Conservation (phyloP, 1,140 invertebrate species). For the Drosophila orena region DNA sequence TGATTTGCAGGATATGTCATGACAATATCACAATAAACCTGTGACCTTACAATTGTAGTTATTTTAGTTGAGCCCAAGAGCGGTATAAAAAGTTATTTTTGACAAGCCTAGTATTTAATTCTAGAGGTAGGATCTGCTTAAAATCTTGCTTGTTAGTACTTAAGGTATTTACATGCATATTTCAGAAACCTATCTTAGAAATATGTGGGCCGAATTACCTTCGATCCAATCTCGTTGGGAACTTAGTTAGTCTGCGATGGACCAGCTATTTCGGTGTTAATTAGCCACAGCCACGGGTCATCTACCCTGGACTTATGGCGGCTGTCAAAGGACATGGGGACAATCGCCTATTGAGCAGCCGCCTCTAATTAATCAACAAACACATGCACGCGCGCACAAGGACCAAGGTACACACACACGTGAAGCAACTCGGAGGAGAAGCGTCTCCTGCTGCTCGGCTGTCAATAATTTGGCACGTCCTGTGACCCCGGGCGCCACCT, state of each 20-base stretch:
- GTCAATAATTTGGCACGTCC: constrained; percentile 81
- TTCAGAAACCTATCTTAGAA: neutral
- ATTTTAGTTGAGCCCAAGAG: no score
- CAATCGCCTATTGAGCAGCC: constrained; percentile 26
- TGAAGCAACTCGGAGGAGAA: constrained; percentile 8
- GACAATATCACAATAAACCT: no score
- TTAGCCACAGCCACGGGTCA: constrained; percentile 38
- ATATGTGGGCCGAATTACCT: neutral
- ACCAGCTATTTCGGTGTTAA: constrained; percentile 52
- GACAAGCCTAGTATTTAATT: no score
- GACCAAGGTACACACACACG: constrained; percentile 9
- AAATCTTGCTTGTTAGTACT: no score
- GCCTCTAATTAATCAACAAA: constrained; percentile 76
- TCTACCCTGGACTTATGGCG: constrained; percentile 51
- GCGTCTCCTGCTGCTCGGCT: constrained; percentile 53
- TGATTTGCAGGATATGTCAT: neutral
- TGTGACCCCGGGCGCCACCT: constrained; percentile 22
- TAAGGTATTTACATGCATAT: no score
- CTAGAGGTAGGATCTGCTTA: no score
- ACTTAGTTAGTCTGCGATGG: neutral
- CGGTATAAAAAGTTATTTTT: no score
- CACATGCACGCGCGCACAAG: constrained; percentile 26
- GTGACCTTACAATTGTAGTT: no score
- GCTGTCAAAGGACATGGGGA: constrained; percentile 14
- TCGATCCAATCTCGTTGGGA: neutral